Conservation (phyloP, 2,113 vertebrate species). For the Microtus montanus region DNA sequence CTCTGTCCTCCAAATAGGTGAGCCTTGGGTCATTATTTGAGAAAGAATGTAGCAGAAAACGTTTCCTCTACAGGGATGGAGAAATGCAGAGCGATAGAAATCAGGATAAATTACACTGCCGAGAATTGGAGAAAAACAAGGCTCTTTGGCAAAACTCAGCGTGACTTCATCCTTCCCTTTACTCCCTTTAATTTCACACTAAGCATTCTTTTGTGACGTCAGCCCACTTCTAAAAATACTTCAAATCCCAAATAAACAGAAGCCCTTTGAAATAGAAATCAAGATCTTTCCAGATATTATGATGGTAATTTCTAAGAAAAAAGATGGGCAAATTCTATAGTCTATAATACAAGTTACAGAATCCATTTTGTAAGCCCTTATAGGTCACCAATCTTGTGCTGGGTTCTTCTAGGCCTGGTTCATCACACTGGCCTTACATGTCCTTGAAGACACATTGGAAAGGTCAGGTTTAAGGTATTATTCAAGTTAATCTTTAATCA, state of each 20-base stretch:
- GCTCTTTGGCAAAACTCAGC: neutral
- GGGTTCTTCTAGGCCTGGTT: neutral
- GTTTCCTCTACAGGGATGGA: neutral
- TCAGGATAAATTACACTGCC: neutral
- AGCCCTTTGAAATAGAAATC: neutral
- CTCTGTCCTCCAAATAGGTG: neutral
- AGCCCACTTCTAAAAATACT: conserved; percentile 11
- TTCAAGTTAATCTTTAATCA: conserved; percentile 3
- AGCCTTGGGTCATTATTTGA: neutral
- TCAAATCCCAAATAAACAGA: conserved; percentile 27
- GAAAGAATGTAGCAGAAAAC: neutral
- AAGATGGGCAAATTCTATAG: neutral
- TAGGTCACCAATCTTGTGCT: neutral
- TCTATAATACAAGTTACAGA: conserved; percentile 15
- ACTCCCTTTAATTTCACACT: neutral
- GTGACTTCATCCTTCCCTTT: neutral
- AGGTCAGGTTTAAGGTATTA: neutral
- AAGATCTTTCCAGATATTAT: neutral
- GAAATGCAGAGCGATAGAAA: accelerated
- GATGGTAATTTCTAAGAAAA: neutral
- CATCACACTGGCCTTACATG: neutral
- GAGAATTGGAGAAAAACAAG: neutral
- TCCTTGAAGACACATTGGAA: neutral
- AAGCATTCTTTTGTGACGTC: neutral
- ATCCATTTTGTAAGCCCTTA: neutral